Percentiles rank a stretch among this genome's conserved stretches.
Conservation (phyloP, 2,888 invertebrate species). For the Tetanocera ferruginea region DNA sequence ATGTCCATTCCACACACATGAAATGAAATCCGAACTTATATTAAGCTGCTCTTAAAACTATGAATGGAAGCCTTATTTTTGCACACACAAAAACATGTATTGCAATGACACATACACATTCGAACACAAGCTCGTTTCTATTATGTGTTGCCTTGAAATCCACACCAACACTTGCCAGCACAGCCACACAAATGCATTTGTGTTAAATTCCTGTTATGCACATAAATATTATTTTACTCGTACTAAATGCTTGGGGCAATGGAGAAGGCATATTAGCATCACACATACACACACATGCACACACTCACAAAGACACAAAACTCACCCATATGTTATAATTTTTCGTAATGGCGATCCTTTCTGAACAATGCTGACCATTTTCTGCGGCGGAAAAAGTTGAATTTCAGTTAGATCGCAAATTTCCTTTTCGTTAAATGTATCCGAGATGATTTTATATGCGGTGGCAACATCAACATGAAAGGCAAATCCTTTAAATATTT, state of each 20-base stretch:
- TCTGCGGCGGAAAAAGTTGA: constrained; percentile 74
- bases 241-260: neutral
- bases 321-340: constrained; percentile 75
- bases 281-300: constrained; percentile 40
- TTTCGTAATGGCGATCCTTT: constrained; percentile 77
- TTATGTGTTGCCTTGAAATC: neutral
- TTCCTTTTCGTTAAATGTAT: constrained; percentile 76
- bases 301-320: constrained; percentile 63
- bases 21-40: too few relatives aligned
- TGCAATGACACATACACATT: neutral
- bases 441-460: constrained; percentile 78
- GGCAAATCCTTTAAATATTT: constrained; percentile 72
- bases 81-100: too few relatives aligned
- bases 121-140: neutral
- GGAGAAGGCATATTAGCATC: neutral
- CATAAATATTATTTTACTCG: constrained; percentile 15
- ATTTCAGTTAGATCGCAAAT: constrained; percentile 79
- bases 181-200: neutral
- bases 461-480: constrained; percentile 78
- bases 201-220: neutral
- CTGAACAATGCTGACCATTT: constrained; percentile 72
- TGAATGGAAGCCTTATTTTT: too few relatives aligned
- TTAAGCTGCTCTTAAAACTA: too few relatives aligned
- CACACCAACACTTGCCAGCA: constrained; percentile 4
- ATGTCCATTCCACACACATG: too few relatives aligned